Conservation (phyloP, 1,140 invertebrate species). For the Drosophila azteca region DNA sequence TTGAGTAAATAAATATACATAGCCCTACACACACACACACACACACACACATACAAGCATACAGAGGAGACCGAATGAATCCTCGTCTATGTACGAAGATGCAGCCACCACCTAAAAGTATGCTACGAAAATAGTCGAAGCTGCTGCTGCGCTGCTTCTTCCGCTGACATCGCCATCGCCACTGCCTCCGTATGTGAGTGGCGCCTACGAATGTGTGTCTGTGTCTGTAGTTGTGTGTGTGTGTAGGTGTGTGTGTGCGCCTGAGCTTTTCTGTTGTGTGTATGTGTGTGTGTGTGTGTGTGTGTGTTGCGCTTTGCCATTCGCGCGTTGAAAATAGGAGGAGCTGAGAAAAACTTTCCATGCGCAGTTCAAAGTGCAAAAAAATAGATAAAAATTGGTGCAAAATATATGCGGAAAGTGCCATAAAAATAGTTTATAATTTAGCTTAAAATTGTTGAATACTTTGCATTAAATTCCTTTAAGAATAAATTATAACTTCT, state of each 20-base stretch:
- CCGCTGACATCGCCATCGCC: not conserved
- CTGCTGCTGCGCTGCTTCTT: constrained; percentile 47
- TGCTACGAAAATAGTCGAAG: constrained; percentile 78
- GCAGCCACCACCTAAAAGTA: constrained; percentile 80
- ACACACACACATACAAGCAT: no score
- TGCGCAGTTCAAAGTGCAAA: constrained; percentile 66
- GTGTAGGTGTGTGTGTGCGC: constrained; percentile 21
- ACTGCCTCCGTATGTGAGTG: constrained; percentile 56
- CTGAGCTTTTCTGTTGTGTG: constrained; percentile 33
- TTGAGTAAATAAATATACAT: constrained; percentile 75
- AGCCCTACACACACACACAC: constrained; percentile 2
- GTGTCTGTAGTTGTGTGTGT: constrained; percentile 32
- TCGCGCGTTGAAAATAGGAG: constrained; percentile 80
- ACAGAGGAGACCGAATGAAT: constrained; percentile 13
- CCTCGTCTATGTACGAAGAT: constrained; percentile 59
- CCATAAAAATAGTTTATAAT: constrained; percentile 2
- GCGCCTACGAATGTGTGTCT: constrained; percentile 46
- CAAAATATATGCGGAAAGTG: constrained; percentile 11
- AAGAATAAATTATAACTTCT: not conserved
- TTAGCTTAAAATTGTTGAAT: not conserved
- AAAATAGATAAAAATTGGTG: constrained; percentile 26
- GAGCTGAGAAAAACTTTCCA: constrained; percentile 75
- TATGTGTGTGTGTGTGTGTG: constrained; percentile 24
- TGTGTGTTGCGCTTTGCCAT: constrained; percentile 67
- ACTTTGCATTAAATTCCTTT: no score